Evolutionary conservation across 2,888 invertebrate species (phyloP).

Genomic region (Deilephila porcellus): DNA sequence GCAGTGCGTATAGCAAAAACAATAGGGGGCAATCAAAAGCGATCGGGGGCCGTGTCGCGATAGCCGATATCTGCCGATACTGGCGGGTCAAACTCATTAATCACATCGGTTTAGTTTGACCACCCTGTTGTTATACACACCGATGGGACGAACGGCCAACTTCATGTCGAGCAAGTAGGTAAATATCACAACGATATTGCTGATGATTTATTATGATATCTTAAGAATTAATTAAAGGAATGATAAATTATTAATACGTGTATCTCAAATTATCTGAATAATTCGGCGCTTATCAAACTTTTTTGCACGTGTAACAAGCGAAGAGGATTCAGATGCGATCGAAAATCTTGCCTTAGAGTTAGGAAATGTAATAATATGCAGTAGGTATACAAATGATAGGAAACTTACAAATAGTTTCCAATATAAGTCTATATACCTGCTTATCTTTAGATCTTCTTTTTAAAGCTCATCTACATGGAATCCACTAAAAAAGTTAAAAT

Average conservation of each 20-base stretch:
- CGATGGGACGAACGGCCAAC: conserved; percentile 27
- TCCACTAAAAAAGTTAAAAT: no score
- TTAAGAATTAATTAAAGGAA: not conserved
- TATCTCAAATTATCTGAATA: no score
- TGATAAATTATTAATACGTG: not conserved
- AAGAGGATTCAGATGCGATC: no score
- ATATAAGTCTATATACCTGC: no score
- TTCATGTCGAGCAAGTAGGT: conserved; percentile 7
- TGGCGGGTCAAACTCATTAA: conserved; percentile 59
- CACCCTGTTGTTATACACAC: conserved; percentile 41
- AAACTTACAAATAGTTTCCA: no score
- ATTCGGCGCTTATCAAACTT: no score
- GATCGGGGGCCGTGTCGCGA: conserved; percentile 40
- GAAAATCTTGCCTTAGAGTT: no score
- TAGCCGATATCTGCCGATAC: conserved; percentile 49
- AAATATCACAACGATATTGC: not conserved
- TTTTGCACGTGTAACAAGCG: no score
- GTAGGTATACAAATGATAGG: no score
- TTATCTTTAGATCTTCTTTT: no score
- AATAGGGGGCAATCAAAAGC: conserved; percentile 48
- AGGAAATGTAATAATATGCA: no score
- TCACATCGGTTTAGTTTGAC: conserved; percentile 55
- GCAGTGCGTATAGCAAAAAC: conserved; percentile 37
- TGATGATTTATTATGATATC: not conserved
- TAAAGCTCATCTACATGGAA: no score